Base-by-base conservation (phyloP, 2,113 vertebrate species). In the Podarcis raffonei region DNA sequence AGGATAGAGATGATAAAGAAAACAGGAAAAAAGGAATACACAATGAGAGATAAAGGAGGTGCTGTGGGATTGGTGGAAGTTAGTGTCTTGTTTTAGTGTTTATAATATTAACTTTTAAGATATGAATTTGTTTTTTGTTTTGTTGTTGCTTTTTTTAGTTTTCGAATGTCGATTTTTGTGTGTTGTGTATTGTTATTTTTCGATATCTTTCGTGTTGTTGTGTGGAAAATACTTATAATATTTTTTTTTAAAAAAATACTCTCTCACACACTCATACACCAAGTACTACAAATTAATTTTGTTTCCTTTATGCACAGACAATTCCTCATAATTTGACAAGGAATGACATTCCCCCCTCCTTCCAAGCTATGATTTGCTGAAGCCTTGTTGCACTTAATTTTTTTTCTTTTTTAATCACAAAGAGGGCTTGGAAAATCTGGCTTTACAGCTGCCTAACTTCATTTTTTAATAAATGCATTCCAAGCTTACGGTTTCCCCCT, bases 281-380 rank as follows among this genome's bases (percentile, higher is more conserved):
- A 69, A 89, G 69, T 1, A 0, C 32, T 90, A 89, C 76, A 16
- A 94, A 95, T 90, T 93, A 94, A 95, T 97, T 96, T 89, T 66
- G 93, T 96, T 96, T 96, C 96, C 92, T 92, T 94, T 95, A 96
- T 96, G 94, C 95, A 94, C 91, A 95, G 91, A 90, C 82, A 42
- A 90, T 96, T 94, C 95, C 95, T 97, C 65, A 90, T 91, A 93
- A 90, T 94, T 96, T 96, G 96, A 97, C 95, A 94, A 94, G 92
- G 91, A 96, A 94, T 96, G 95, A 95, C 94, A 37, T 92, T 94
- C 92, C 89, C 88, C 16, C 15, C 30, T 30, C 20, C 91, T 95
- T 96, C 95, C 95, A 95, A 96, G 93, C 91, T 18, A 22, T 96
- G 96, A 96, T 97, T 96, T 97, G 93, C 95, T 93, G 94, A 85